Percentiles rank a stretch among this genome's conserved stretches.
Evolutionary conservation across 2,797 vertebrate species (phyloP).

Genomic region (Alca torda): DNA sequence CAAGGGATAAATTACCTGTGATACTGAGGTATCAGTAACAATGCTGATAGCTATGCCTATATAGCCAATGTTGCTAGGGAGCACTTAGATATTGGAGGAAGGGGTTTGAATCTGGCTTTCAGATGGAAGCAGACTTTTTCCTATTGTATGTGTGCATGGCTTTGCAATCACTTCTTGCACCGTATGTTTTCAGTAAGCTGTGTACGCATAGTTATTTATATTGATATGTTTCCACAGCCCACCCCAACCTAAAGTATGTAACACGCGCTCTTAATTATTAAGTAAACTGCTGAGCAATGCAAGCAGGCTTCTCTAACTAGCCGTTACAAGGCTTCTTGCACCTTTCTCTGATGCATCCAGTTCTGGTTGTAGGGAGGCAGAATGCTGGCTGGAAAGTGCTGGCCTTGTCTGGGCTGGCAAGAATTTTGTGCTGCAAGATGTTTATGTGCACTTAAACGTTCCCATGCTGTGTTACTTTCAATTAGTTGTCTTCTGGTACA

Average conservation of each 20-base stretch:
- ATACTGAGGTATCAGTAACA: background rate
- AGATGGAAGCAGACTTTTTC: background rate
- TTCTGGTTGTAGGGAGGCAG: background rate
- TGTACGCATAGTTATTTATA: background rate
- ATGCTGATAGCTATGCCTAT: background rate
- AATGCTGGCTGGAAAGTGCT: background rate
- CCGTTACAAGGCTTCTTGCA: background rate
- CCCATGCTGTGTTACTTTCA: background rate
- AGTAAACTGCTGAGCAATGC: background rate
- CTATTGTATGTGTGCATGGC: background rate
- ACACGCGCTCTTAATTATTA: background rate
- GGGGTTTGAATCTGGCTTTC: slow-evolving; percentile 15
- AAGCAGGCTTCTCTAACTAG: background rate
- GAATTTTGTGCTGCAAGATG: background rate
- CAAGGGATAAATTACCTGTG: background rate
- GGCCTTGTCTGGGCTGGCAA: background rate
- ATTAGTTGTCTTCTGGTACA: background rate
- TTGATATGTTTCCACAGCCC: background rate
- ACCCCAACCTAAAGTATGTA: background rate
- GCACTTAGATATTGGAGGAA: background rate
- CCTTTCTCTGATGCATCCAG: slow-evolving; percentile 59
- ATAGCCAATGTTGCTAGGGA: background rate
- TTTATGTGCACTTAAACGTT: background rate
- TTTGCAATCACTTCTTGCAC: background rate
- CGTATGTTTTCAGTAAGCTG: background rate